These are phyloP conservation scores for Asarcornis scutulata DNA, from an alignment of 2,113 vertebrate species.

Conservation along the genomic window DNA sequence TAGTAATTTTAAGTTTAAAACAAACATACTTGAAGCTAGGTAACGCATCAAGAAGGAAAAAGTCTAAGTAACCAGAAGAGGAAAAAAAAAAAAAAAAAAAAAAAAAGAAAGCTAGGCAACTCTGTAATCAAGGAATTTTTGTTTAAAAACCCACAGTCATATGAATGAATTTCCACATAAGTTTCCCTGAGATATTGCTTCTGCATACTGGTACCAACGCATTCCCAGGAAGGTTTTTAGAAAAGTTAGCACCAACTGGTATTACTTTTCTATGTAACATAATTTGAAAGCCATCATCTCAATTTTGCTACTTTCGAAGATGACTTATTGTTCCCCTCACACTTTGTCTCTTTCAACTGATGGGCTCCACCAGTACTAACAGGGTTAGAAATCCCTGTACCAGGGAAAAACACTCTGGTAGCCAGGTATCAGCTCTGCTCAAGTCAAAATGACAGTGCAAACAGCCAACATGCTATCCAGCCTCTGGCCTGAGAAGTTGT, in stretches of 20 bases:
- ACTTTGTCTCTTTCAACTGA: not conserved
- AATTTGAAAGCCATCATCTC: not conserved
- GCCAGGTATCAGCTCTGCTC: not conserved
- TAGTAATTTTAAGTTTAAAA: constrained; percentile 24
- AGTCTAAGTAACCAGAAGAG: not conserved
- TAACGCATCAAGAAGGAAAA: not conserved
- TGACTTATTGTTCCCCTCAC: not conserved
- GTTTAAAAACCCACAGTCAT: not conserved
- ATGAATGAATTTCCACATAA: not conserved
- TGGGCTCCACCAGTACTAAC: not conserved
- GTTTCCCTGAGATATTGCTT: not conserved
- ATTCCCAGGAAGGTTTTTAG: not conserved
- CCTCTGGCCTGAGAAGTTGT: not conserved
- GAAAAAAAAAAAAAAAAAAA: not conserved
- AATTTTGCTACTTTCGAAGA: not conserved
- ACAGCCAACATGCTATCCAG: not conserved
- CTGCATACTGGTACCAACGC: not conserved
- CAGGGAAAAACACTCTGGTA: not conserved
- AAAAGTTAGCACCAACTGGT: too few relatives aligned
- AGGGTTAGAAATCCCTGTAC: not conserved
- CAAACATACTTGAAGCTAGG: not conserved
- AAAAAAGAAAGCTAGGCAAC: not conserved
- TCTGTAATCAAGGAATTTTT: not conserved
- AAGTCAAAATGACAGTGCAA: not conserved
- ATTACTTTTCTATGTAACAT: not conserved